These are phyloP conservation scores for Wasmannia auropunctata DNA, from an alignment of 1,140 invertebrate species.

Conservation along the genomic window DNA sequence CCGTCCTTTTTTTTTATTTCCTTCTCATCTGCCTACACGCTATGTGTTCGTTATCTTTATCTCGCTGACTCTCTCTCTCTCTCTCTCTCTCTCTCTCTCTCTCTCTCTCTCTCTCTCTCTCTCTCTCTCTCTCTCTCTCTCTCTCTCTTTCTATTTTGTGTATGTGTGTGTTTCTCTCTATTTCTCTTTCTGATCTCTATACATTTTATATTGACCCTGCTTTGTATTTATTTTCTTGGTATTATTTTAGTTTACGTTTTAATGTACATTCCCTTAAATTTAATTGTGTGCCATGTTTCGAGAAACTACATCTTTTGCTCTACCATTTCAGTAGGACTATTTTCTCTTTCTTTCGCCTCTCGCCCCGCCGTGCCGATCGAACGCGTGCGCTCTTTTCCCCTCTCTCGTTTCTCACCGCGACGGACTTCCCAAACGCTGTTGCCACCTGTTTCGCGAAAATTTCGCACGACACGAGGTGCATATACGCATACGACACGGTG, in stretches of 20 bases:
- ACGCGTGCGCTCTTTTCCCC: slow-evolving; percentile 64
- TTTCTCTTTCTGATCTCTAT: not conserved
- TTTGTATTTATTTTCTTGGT: not conserved
- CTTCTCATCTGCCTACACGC: not conserved
- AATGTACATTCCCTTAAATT: not conserved
- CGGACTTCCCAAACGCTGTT: slow-evolving; percentile 62
- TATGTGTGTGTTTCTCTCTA: not conserved
- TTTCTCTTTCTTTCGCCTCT: slow-evolving; percentile 1
- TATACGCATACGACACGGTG: not conserved
- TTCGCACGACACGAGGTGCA: slow-evolving; percentile 36
- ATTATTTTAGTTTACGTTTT: not conserved
- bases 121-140: not conserved
- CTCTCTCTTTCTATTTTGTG: not conserved
- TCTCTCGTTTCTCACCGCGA: not conserved
- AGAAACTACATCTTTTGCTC: not conserved
- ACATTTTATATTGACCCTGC: no score
- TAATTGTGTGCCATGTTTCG: not conserved
- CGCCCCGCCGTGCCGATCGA: slow-evolving; percentile 44
- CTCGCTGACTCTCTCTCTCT: not conserved
- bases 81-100: not conserved
- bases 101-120: no score
- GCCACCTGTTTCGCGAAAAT: slow-evolving; percentile 73
- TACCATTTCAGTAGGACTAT: slow-evolving; percentile 3
- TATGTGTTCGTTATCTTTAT: not conserved
- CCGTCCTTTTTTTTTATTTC: not conserved